Percentiles rank a stretch among this genome's conserved stretches.
Evolutionary conservation across 2,113 vertebrate genomes (phyloP).

Genomic region (Craseonycteris thonglongyai): DNA sequence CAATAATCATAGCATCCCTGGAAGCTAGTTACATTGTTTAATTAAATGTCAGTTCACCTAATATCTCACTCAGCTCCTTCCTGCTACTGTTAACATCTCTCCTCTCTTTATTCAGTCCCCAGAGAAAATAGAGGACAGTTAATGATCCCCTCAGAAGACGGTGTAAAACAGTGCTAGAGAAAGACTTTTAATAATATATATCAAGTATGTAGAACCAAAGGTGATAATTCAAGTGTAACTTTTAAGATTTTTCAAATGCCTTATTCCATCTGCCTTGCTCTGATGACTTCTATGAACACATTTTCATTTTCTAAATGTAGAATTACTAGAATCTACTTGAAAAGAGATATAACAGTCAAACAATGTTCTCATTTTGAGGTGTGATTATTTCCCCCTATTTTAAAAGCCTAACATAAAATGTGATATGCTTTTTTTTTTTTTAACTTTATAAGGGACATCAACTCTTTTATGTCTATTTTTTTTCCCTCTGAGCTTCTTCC

Average conservation of each 20-base stretch:
- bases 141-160: not conserved
- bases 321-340: conserved; percentile 53
- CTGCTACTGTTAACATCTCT: not conserved
- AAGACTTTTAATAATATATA: conserved; percentile 49
- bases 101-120: not conserved
- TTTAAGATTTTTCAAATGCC: conserved; percentile 50
- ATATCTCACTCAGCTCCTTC: not conserved
- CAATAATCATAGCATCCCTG: not conserved
- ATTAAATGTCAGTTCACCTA: not conserved
- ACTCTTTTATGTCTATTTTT: conserved; percentile 5
- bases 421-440: not conserved
- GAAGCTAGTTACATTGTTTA: not conserved
- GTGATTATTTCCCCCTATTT: conserved; percentile 53
- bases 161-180: not conserved
- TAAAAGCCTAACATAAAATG: conserved; percentile 45
- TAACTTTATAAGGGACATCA: conserved; percentile 41
- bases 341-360: conserved; percentile 59
- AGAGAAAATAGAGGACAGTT: not conserved
- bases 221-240: conserved; percentile 45
- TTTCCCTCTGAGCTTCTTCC: not conserved
- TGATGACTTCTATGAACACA: conserved; percentile 54
- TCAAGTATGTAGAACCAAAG: conserved; percentile 46
- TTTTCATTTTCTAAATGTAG: conserved; percentile 65
- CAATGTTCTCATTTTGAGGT: conserved; percentile 36
- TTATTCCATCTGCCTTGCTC: conserved; percentile 55